Evolutionary conservation across 1,140 invertebrate species (phyloP), one percentile per base, ranked within the genome.

Genomic region (Mycetomoellerius zeteki): DNA sequence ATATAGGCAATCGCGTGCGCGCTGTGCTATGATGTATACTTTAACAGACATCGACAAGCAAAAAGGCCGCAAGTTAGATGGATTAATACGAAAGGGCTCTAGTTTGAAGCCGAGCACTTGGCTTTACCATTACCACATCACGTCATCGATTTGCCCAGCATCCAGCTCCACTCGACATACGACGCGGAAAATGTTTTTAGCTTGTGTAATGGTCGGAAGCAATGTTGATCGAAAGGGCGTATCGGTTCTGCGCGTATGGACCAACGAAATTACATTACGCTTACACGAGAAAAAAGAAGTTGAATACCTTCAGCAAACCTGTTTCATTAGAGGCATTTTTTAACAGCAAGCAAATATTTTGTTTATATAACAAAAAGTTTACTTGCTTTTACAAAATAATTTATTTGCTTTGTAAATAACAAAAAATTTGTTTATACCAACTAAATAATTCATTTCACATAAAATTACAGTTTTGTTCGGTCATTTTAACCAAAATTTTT

Each of bases 101-200:
- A 24, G 37, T 75, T 50, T 33, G 24, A 50, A 84, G 16, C 33
- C 37, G 54, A 21, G 69, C 69, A 75, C 54, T 82, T 82, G 52
- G 30, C 52, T 72, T 84, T 75, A 19, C 43, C 47, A 67, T 80
- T 69, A 75, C 24, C 50, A 43, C 52, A 73, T 73, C 52, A 58
- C 67, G 27, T 54, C 80, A 84, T 84, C 69, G 80, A 84, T 75
- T 27, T 5, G 16, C 47, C 16, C 37, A 58, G 54, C 56, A 56
- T 84, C n/a, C 47, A 27, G 54, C 37, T 47, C 12, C 43, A 16
- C 69, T 84, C 54, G 24, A 47, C 80, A 10, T 56, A 67, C 24
- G 30, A 24, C 16, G 52, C 7, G 54, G 80, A 73, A 75, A 84
- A 75, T 75, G 69, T 84, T 84, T 84, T 84, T 43, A 84, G 54